These are phyloP conservation scores for Ooceraea biroi DNA, from an alignment of 1,140 invertebrate genomes.

Conservation along the genomic window DNA sequence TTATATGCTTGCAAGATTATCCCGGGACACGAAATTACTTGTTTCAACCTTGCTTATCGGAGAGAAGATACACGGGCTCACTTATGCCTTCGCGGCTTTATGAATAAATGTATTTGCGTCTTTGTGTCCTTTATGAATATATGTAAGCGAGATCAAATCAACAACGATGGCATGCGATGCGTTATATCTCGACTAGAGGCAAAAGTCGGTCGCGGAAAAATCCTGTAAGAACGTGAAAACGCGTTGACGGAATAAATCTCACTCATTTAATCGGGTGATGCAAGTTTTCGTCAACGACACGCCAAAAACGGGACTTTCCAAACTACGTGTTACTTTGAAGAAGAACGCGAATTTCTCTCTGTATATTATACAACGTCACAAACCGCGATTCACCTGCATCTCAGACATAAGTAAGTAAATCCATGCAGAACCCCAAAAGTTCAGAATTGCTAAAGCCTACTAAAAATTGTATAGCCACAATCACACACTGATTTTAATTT, in stretches of 20 bases:
- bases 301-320: not conserved
- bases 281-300: not conserved
- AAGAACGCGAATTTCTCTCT: not conserved
- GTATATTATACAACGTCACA: not conserved
- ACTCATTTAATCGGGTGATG: not conserved
- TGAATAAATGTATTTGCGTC: conserved; percentile 71
- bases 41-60: not conserved
- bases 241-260: conserved; percentile 9
- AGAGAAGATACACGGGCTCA: conserved; percentile 6
- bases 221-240: not conserved
- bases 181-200: not conserved
- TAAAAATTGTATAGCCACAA: not conserved
- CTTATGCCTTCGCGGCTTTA: conserved; percentile 44
- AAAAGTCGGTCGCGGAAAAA: conserved; percentile 46
- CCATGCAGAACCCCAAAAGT: not conserved
- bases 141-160: conserved; percentile 52
- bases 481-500: not conserved
- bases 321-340: not conserved
- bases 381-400: not conserved
- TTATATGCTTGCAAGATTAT: conserved; percentile 5
- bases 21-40: not conserved
- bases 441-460: not conserved
- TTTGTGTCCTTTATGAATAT: conserved; percentile 62
- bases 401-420: not conserved
- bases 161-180: not conserved